phyloP scores from a whole-genome alignment of 2,888 invertebrate genomes.

The Scaptomyza reducta region DNA sequence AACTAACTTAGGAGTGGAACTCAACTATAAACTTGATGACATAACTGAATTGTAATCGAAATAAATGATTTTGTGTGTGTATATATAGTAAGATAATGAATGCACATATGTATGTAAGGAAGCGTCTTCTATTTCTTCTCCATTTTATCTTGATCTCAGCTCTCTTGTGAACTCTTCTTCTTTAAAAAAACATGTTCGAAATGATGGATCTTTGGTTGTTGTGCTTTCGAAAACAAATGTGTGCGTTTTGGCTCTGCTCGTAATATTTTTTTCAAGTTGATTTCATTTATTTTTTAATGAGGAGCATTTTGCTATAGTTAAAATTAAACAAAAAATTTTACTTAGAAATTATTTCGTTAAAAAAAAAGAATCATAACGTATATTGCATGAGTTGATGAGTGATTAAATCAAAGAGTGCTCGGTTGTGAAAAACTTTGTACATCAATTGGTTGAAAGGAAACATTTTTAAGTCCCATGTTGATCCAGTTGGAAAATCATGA shows the following conservation, averaged over 20 bases:
- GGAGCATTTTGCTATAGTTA: constrained; percentile 69
- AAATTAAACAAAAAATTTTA: constrained; percentile 36
- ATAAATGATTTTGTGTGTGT: constrained; percentile 51
- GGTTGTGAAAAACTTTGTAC: constrained; percentile 41
- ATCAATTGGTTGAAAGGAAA: background rate
- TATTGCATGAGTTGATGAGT: constrained; percentile 8
- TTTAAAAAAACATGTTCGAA: constrained; percentile 28
- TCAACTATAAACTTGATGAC: constrained; percentile 73
- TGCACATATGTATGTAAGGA: constrained; percentile 33
- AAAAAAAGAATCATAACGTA: constrained; percentile 8
- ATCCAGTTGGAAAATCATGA: constrained; percentile 1
- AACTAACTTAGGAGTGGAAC: constrained; percentile 73
- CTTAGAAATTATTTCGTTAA: constrained; percentile 3
- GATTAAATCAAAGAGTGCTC: constrained; percentile 21
- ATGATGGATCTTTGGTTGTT: constrained; percentile 83
- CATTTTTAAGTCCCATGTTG: background rate
- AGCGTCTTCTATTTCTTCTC: constrained; percentile 4
- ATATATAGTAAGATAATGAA: constrained; percentile 33
- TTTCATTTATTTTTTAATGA: constrained; percentile 44
- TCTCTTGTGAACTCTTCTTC: constrained; percentile 53
- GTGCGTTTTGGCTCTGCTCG: constrained; percentile 74
- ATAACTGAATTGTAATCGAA: constrained; percentile 69
- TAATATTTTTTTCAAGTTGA: constrained; percentile 39
- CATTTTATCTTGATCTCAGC: constrained; percentile 35
- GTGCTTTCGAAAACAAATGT: constrained; percentile 62